A percentile compares a stretch with the other conserved stretches of the same genome.
Evolutionary conservation across 2,113 vertebrate species (phyloP).

Genomic region (Carollia perspicillata): DNA sequence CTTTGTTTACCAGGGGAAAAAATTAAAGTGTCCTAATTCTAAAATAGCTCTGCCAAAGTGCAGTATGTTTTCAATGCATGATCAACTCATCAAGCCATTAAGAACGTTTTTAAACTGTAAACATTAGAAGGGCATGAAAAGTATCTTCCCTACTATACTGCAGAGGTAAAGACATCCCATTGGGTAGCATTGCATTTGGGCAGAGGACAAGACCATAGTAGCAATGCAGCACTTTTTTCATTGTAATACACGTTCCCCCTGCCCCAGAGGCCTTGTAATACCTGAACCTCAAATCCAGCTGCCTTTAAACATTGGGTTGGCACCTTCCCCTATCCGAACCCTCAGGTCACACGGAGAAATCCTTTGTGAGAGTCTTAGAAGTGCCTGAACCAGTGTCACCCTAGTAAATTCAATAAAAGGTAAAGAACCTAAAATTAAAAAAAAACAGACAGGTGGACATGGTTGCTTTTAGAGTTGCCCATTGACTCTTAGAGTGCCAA

Average conservation of each 20-base stretch:
- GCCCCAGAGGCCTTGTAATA: too few species aligned
- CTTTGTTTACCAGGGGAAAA: conserved; percentile 57
- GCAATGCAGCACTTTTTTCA: fast-evolving
- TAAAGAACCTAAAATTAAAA: background rate
- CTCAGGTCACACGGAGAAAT: background rate
- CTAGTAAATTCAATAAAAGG: background rate
- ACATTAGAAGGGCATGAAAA: conserved; percentile 34
- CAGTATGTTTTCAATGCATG: conserved; percentile 60
- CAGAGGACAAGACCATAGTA: too few species aligned
- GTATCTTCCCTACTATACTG: background rate
- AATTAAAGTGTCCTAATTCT: conserved; percentile 52
- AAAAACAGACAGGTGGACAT: background rate
- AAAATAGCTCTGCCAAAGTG: conserved; percentile 58
- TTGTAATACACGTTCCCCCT: background rate
- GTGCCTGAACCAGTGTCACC: background rate
- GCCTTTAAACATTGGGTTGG: background rate
- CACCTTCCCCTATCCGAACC: background rate
- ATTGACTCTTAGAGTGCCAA: too few species aligned
- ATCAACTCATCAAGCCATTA: conserved; percentile 54
- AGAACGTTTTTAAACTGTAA: conserved; percentile 46
- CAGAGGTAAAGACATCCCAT: background rate
- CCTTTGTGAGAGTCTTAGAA: background rate
- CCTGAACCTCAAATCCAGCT: background rate
- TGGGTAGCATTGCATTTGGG: background rate
- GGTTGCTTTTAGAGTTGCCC: background rate